Evolutionary conservation across 2,797 vertebrate species (phyloP).

Genomic region (Pipistrellus pygmaeus): DNA sequence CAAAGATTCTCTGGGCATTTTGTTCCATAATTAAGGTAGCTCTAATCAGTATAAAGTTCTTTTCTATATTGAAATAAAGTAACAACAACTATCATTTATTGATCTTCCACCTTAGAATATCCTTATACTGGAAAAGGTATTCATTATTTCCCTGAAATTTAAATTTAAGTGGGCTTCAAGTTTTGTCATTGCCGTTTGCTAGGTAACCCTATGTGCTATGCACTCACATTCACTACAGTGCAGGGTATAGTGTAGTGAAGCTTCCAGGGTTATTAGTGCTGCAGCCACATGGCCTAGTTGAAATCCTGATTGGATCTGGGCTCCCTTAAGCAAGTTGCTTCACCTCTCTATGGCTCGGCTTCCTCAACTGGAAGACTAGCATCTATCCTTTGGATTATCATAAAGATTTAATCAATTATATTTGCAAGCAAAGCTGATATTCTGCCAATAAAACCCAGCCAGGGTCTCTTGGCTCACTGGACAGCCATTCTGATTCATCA

Average conservation of each 20-base stretch:
- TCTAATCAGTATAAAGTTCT: neutral
- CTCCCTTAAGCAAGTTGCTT: neutral
- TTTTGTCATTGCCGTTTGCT: neutral
- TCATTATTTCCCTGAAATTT: conserved; percentile 34
- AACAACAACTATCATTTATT: neutral
- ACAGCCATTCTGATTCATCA: neutral
- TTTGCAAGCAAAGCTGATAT: neutral
- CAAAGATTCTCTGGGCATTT: neutral
- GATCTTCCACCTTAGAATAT: neutral
- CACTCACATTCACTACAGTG: neutral
- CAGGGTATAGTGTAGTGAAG: neutral
- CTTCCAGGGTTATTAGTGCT: neutral
- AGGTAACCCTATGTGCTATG: neutral
- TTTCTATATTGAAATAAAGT: conserved; percentile 26
- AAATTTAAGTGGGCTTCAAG: neutral
- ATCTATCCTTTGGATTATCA: neutral
- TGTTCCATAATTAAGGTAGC: neutral
- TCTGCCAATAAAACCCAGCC: neutral
- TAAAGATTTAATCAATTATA: neutral
- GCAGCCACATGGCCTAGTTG: neutral
- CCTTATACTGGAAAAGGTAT: neutral
- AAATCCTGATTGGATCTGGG: neutral
- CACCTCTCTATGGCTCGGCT: neutral
- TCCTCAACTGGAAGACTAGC: neutral
- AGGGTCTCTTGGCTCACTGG: conserved; percentile 6